Base-by-base conservation (phyloP, 2,797 vertebrate species). In the Fringilla coelebs region DNA sequence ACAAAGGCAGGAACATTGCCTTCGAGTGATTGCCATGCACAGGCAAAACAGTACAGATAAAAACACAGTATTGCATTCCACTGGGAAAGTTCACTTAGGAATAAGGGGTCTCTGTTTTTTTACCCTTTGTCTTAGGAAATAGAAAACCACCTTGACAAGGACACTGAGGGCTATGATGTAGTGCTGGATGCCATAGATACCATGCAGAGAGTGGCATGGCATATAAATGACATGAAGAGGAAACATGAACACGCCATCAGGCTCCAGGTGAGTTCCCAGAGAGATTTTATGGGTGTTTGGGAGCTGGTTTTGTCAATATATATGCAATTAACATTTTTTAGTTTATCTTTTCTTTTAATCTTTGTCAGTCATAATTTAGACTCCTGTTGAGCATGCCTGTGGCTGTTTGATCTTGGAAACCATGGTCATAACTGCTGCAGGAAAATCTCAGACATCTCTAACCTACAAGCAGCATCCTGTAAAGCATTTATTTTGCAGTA, bases 141-240 rank as follows among this genome's bases (percentile, higher is more conserved):
- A 98, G 99, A 99, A 95, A 99, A 99, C 90, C 99, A 99, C 97
- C 98, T 99, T 94, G 99, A 99, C 97, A 99, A 99, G 97, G 98
- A 99, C 97, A 99, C 99, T 0, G 99, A 99, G 90, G 99, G 98
- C 49, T 99, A 99, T 6, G 99, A 99, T 41, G 98, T 99, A 40
- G 99, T 99, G 89, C 98, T 99, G 62, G 99, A 99, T 72, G 99
- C 99, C 54, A 99, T 99, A 49, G 99, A 99, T 95, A 99, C 99
- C 15, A 99, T 99, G 99, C 99, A 99, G 98, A 98, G 99, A 40
- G 99, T 99, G 52, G 99, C 99, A 34, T 99, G 99, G 99, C 99
- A 99, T 97, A 99, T 99, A 97, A 99, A 99, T 58, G 99, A 99
- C 97, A 99, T 99, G 99, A 99, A 99, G 97, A 98, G 99, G 97